A percentile compares a stretch with the other conserved stretches of the same genome.
These are phyloP conservation scores for Thymelicus sylvestris DNA, from an alignment of 2,888 invertebrate species.

Conservation along the genomic window DNA sequence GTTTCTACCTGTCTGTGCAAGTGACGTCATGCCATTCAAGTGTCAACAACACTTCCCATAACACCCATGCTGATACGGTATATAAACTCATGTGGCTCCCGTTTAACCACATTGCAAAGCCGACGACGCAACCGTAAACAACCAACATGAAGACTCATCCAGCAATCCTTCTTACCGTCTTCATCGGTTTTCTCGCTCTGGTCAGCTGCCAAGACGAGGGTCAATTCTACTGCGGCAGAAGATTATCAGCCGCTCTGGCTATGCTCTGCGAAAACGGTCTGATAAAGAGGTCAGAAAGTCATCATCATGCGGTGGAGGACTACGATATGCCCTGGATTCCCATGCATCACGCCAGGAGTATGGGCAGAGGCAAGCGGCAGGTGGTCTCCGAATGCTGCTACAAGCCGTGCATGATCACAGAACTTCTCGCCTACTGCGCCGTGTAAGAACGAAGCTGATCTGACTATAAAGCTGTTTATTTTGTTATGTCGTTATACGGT, in stretches of 20 bases:
- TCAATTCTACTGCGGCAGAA: slow-evolving; percentile 44
- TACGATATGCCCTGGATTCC: slow-evolving; percentile 47
- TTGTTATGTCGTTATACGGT: neutral
- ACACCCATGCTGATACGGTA: neutral
- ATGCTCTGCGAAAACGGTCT: slow-evolving; percentile 41
- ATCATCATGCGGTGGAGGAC: neutral
- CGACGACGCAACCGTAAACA: neutral
- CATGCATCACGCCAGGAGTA: slow-evolving; percentile 43
- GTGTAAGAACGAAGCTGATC: neutral
- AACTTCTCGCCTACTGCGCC: slow-evolving; percentile 52
- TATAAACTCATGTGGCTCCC: neutral
- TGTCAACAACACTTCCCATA: slow-evolving; percentile 1
- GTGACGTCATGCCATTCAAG: slow-evolving; percentile 15
- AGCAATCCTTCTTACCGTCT: slow-evolving; percentile 8
- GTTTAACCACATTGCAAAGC: neutral
- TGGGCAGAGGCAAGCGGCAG: slow-evolving; percentile 51
- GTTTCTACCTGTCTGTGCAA: slow-evolving; percentile 4
- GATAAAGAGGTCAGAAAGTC: slow-evolving; percentile 40
- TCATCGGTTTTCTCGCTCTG: slow-evolving; percentile 7
- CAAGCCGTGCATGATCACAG: slow-evolving; percentile 51
- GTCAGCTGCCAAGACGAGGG: slow-evolving; percentile 33
- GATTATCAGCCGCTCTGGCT: slow-evolving; percentile 44
- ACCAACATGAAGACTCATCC: slow-evolving; percentile 21
- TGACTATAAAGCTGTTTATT: neutral
- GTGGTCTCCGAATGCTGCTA: slow-evolving; percentile 57